Evolutionary conservation across 1,140 invertebrate species (phyloP), one percentile per base, ranked within the genome.

Genomic region (Plectrocnemia conspersa): DNA sequence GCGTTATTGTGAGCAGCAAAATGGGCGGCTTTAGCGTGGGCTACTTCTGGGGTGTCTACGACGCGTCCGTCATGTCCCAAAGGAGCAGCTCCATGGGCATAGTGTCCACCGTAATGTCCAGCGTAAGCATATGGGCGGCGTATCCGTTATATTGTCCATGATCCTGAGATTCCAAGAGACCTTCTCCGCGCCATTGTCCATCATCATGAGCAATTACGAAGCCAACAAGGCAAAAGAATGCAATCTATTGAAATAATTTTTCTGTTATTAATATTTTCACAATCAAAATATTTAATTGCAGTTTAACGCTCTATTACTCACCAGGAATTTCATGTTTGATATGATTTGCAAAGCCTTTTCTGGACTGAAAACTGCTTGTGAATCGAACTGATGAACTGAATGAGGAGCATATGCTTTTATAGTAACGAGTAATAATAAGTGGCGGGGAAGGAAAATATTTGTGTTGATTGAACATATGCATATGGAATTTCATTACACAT

Each of bases 21-120:
- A 64, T 73, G 70, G 52, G 70, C 45, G 29, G 45, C 45, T 69
- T 68, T 40, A 49, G 45, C 52, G 32, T 48, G 21, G 15, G 52
- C 52, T 59, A 50, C 56, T 45, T 59, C 35, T 16, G 65, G 66
- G 57, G 69, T 64, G 55, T 60, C 63, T 25, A 71, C 64, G 19
- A 71, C 71, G 56, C 69, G 59, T 67, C 70, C 54, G 68, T 71
- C 35, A 71, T 70, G 57, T 72, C 68, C 66, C 61, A 65, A 60
- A 25, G 64, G 72, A 1, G 72, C 71, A 59, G 72, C 72, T 58
- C 72, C 72, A 46, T 71, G 71, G 47, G 71, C 72, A 42, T 73
- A 70, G n/a, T n/a, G n/a, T n/a, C n/a, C n/a, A n/a, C n/a, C n/a
- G n/a, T n/a, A n/a, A n/a, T n/a, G n/a, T 7, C 24, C 15, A 16